phyloP scores from a whole-genome alignment of 2,888 invertebrate genomes.

The Diarsia brunnea region DNA sequence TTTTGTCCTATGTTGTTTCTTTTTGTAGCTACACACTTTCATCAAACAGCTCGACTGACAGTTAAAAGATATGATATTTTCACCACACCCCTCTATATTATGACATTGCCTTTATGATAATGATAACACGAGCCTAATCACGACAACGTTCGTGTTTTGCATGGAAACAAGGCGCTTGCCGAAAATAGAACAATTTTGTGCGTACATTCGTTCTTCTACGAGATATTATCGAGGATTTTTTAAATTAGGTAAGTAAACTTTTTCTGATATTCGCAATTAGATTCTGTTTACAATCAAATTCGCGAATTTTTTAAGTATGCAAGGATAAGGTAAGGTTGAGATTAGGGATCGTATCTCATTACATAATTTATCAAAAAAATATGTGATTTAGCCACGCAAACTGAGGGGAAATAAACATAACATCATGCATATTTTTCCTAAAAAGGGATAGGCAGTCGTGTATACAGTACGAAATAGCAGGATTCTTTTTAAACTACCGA shows the following conservation, averaged over 20 bases:
- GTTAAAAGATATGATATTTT: not conserved
- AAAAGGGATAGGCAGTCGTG: not conserved
- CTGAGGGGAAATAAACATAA: not conserved
- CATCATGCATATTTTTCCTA: not conserved
- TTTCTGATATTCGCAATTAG: not conserved
- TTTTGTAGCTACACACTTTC: no score
- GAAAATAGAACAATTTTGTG: constrained; percentile 24
- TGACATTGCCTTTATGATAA: constrained; percentile 16
- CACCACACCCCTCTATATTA: not conserved
- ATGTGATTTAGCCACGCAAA: not conserved
- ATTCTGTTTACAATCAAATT: not conserved
- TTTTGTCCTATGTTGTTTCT: no score
- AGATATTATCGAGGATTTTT: not conserved
- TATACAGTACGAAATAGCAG: not conserved
- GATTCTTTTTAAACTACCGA: not conserved
- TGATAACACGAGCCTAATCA: constrained; percentile 21
- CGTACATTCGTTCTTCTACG: not conserved
- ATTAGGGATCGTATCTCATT: not conserved
- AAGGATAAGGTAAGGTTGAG: not conserved
- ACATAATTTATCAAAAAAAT: not conserved
- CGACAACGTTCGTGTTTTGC: constrained; percentile 14
- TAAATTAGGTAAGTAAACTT: not conserved
- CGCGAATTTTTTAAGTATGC: not conserved
- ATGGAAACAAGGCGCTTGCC: constrained; percentile 15
- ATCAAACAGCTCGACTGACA: not conserved